Base-by-base conservation (phyloP, 2,797 vertebrate genomes). In the Tadarida brasiliensis region DNA sequence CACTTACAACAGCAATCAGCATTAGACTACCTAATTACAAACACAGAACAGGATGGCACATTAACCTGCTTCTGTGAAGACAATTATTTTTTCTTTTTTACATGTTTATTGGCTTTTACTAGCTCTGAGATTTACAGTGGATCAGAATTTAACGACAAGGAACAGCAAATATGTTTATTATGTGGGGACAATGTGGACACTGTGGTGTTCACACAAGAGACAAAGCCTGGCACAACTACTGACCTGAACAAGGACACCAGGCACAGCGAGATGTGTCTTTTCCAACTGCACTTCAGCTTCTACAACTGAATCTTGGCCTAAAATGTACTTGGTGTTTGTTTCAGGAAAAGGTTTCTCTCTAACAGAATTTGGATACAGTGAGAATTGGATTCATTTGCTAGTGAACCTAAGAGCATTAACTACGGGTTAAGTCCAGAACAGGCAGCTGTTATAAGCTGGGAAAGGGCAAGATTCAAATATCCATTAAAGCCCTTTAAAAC, bases 381-480 rank as follows among this genome's bases (percentile, higher is more conserved):
- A 90, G 28, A 76, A 85, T 15, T 51, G 85, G 70, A 91, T 11
- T 94, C 70, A 81, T 83, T 57, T 92, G 56, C 86, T 78, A 73
- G 15, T 88, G 59, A 94, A 57, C 7, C 73, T 86, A 63, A 57
- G 33, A 80, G 63, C 63, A 86, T 61, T 85, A 81, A 74, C 82
- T 39, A 57, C 2, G 88, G 77, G 35, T 17, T 59, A 90, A 91
- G 67, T 92, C 81, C 22, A 91, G 70, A 51, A 73, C 0, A 84
- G 80, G 28, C 15, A 80, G 65, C n/a, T 88, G 24, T 76, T 92
- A 78, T 7, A 83, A 47, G 49, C 70, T 89, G 17, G 16, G 44
- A 78, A 94, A 94, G n/a, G 63, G n/a, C 81, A 81, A 81, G 49
- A 70, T 80, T 94, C 65, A 96, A 94, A 71, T 44, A 78, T 11